Conservation (phyloP, 2,797 vertebrate genomes). For the Neopelma chrysocephalum region DNA sequence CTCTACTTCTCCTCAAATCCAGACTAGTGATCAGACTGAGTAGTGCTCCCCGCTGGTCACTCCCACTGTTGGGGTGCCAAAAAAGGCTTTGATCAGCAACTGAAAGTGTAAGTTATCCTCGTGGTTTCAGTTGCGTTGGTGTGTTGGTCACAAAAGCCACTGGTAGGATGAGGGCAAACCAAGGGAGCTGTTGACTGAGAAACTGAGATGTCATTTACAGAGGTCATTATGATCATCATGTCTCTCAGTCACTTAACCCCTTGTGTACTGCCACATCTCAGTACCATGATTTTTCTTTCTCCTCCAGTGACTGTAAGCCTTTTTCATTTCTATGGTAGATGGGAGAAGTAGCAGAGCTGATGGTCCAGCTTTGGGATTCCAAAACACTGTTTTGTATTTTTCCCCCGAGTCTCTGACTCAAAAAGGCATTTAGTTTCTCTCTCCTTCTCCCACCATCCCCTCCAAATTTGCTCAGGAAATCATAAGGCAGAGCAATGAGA, state of each 20-base stretch:
- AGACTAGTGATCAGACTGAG: slow-evolving; percentile 10
- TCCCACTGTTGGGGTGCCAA: not conserved
- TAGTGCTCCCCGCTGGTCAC: not conserved
- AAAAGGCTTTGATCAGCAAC: not conserved
- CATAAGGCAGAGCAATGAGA: slow-evolving; percentile 71
- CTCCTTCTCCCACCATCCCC: not conserved
- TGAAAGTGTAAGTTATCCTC: not conserved
- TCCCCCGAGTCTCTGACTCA: slow-evolving; percentile 25
- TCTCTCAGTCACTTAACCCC: slow-evolving; percentile 39
- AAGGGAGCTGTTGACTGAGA: slow-evolving; percentile 20
- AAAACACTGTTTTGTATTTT: slow-evolving; percentile 60
- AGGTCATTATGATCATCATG: slow-evolving; percentile 17
- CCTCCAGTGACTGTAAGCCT: not conserved
- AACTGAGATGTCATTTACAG: slow-evolving; percentile 55
- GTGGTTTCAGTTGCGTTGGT: not conserved
- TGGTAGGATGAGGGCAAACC: not conserved
- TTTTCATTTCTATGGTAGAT: slow-evolving; percentile 20
- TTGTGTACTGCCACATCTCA: not conserved
- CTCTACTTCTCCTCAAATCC: slow-evolving; percentile 64
- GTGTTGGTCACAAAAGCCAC: not conserved
- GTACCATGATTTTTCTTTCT: not conserved
- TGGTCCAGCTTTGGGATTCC: slow-evolving; percentile 5
- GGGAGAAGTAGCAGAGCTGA: slow-evolving; percentile 56
- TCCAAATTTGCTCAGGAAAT: slow-evolving; percentile 66
- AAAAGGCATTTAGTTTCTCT: slow-evolving; percentile 24